Percentiles rank a stretch among this genome's conserved stretches.
Evolutionary conservation across 2,797 vertebrate genomes (phyloP).

Genomic region (Menidia menidia): DNA sequence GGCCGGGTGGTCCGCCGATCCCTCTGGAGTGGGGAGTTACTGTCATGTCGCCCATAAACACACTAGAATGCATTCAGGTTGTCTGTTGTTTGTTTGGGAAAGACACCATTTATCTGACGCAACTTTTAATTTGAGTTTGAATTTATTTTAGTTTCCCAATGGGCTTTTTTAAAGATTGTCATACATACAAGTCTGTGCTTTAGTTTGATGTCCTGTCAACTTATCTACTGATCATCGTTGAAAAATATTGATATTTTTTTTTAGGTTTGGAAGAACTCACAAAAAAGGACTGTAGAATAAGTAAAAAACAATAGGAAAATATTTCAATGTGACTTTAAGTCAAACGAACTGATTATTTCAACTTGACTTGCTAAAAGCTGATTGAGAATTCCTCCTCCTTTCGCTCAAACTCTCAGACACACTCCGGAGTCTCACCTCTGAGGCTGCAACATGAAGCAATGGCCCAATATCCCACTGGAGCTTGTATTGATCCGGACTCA

Average conservation of each 20-base stretch:
- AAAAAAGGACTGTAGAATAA: not conserved
- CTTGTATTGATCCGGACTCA: slow-evolving; percentile 74
- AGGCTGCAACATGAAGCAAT: slow-evolving; percentile 50
- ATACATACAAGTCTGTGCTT: too few species aligned
- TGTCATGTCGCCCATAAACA: not conserved
- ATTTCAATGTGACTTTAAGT: not conserved
- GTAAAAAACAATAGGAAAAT: not conserved
- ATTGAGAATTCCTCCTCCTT: not conserved
- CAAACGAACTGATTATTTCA: not conserved
- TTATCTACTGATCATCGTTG: too few species aligned
- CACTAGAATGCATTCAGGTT: not conserved
- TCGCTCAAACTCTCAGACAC: slow-evolving; percentile 13
- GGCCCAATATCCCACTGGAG: slow-evolving; percentile 57
- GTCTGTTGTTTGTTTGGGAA: too few species aligned
- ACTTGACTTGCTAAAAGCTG: not conserved
- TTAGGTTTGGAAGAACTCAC: too few species aligned
- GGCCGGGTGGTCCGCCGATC: slow-evolving; percentile 6
- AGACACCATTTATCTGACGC: too few species aligned
- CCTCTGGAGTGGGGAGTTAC: not conserved
- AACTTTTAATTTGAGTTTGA: too few species aligned
- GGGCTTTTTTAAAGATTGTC: too few species aligned
- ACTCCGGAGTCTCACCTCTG: slow-evolving; percentile 34
- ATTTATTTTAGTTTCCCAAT: too few species aligned
- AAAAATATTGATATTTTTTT: too few species aligned
- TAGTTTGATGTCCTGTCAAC: too few species aligned